phyloP scores from a whole-genome alignment of 2,797 vertebrate species.

The Urophycis tenuis region DNA sequence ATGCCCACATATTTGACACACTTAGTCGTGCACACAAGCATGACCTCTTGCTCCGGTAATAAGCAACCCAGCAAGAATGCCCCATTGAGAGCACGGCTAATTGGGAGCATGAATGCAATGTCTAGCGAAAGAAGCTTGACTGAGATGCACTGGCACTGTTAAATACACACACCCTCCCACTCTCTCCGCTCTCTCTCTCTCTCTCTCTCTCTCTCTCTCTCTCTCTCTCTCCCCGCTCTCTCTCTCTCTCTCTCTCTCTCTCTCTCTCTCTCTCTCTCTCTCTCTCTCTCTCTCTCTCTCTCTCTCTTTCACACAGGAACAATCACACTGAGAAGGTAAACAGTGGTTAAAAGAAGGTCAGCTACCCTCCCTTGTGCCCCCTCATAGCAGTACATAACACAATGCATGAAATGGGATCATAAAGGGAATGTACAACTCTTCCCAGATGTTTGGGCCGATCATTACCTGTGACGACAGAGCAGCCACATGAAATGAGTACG shows the following conservation, averaged over 20 bases:
- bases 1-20: too few species aligned
- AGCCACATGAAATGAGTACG: neutral
- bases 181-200: too few species aligned
- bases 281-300: too few species aligned
- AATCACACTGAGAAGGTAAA: constrained; percentile 5
- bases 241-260: too few species aligned
- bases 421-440: constrained; percentile 8
- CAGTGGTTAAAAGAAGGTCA: constrained; percentile 7
- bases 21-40: too few species aligned
- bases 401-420: neutral
- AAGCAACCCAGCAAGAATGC: neutral
- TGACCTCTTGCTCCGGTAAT: neutral
- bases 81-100: constrained; percentile 1
- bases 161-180: too few species aligned
- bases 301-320: neutral
- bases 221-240: too few species aligned
- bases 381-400: constrained; percentile 4
- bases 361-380: neutral
- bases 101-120: neutral
- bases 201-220: too few species aligned
- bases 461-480: neutral
- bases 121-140: too few species aligned
- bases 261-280: too few species aligned
- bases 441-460: neutral
- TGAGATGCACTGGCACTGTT: too few species aligned